phyloP scores from a whole-genome alignment of 2,113 vertebrate genomes.

The Tamias sibiricus region DNA sequence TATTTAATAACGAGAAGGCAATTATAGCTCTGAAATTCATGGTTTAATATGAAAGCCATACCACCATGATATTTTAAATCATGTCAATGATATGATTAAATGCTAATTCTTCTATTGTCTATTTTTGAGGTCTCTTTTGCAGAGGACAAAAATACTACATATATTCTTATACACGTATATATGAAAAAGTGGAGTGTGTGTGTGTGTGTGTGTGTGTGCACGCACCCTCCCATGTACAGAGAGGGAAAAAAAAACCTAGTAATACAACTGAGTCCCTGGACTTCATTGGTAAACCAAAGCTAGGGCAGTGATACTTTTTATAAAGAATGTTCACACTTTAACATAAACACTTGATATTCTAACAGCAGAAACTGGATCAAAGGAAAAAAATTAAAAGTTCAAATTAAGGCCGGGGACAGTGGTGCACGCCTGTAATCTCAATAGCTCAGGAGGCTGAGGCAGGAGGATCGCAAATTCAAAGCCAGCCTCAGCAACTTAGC shows the following conservation, averaged over 20 bases:
- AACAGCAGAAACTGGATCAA: not conserved
- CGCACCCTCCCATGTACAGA: not conserved
- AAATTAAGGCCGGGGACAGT: not conserved
- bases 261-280: not conserved
- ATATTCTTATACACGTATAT: not conserved
- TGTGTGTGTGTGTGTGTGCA: not conserved
- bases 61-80: conserved; percentile 8
- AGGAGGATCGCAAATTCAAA: too few relatives aligned
- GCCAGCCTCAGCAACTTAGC: too few relatives aligned
- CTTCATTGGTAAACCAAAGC: not conserved
- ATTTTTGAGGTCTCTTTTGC: conserved; percentile 2
- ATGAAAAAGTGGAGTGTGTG: not conserved
- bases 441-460: too few relatives aligned
- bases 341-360: not conserved
- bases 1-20: conserved; percentile 52
- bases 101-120: not conserved
- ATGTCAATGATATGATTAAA: not conserved
- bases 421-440: too few relatives aligned
- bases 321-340: conserved; percentile 3
- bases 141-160: not conserved
- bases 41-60: conserved; percentile 8
- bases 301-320: not conserved
- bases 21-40: conserved; percentile 25
- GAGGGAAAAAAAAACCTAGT: not conserved
- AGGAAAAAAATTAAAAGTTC: not conserved